These are phyloP conservation scores for Nephotettix cincticeps DNA, from an alignment of 1,140 invertebrate species.

Conservation along the genomic window DNA sequence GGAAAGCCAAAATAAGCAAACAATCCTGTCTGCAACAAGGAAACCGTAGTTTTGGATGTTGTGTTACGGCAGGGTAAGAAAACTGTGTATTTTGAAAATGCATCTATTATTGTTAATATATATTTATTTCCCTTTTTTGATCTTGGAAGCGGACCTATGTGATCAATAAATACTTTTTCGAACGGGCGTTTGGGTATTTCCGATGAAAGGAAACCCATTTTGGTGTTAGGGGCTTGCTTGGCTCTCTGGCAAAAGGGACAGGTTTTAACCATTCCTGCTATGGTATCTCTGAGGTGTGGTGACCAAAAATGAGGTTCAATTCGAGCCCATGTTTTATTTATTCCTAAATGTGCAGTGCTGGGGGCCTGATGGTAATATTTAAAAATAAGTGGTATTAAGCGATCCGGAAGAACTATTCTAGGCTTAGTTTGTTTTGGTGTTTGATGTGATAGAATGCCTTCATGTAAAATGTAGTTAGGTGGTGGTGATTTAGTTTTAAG, in stretches of 20 bases:
- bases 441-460: neutral
- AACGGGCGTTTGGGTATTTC: neutral
- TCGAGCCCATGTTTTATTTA: neutral
- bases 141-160: neutral
- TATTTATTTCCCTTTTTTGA: neutral
- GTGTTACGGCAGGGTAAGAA: neutral
- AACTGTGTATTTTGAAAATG: constrained; percentile 5
- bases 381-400: neutral
- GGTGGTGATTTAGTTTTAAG: neutral
- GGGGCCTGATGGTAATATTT: constrained; percentile 8
- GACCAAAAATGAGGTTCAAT: neutral
- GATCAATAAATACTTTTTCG: constrained; percentile 8
- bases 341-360: neutral
- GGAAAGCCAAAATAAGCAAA: constrained; percentile 5
- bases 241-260: neutral
- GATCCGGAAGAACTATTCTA: neutral
- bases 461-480: neutral
- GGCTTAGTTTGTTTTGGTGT: neutral
- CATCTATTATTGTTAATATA: neutral
- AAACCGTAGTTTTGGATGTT: neutral
- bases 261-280: neutral
- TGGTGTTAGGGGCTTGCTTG: constrained; percentile 7
- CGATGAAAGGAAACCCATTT: neutral
- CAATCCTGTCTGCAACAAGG: neutral
- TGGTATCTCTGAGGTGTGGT: neutral